These are phyloP conservation scores for Archegozetes longisetosus DNA, from an alignment of 1,140 invertebrate genomes.

Conservation along the genomic window DNA sequence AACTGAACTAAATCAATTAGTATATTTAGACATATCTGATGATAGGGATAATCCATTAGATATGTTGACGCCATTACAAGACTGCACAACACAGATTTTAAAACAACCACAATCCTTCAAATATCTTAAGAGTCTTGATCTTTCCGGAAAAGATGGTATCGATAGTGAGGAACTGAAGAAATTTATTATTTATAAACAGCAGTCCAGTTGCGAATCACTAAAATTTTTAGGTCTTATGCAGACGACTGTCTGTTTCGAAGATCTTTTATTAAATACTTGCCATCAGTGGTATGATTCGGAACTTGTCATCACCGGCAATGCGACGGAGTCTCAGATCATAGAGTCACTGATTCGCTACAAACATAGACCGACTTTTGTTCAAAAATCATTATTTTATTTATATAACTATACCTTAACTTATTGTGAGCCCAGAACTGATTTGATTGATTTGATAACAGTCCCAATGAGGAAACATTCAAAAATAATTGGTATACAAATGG, in stretches of 20 bases:
- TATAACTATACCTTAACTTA: background rate
- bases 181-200: constrained; percentile 1
- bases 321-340: background rate
- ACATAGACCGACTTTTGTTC: background rate
- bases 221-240: background rate
- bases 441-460: background rate
- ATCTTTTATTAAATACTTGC: constrained; percentile 7
- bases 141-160: constrained; percentile 46
- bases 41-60: constrained; percentile 37
- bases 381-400: background rate
- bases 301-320: background rate
- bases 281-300: background rate
- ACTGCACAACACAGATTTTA: constrained; percentile 36
- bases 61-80: constrained; percentile 29
- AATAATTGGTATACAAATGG: constrained; percentile 54
- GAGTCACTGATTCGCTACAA: background rate
- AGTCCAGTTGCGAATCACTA: background rate
- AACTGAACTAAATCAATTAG: constrained; percentile 39
- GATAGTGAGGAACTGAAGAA: constrained; percentile 34
- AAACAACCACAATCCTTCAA: constrained; percentile 38
- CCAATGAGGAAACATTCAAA: constrained; percentile 47
- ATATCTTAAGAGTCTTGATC: constrained; percentile 45
- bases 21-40: constrained; percentile 47
- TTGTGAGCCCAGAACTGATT: background rate
- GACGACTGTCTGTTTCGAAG: constrained; percentile 20